phyloP scores from a whole-genome alignment of 2,888 invertebrate species.

The Crioceris asparagi region DNA sequence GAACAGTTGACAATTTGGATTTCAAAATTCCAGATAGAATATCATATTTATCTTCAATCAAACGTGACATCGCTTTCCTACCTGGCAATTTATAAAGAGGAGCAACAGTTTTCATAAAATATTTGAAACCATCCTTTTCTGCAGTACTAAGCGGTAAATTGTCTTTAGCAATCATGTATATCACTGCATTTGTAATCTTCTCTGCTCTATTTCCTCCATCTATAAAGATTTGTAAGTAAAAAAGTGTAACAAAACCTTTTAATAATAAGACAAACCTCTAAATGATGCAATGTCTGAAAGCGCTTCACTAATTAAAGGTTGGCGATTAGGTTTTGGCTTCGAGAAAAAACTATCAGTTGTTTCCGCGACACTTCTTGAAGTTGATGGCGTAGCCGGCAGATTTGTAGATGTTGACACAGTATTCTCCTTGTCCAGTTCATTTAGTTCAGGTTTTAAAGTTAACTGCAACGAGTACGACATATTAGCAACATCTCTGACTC shows the following conservation, averaged over 20 bases:
- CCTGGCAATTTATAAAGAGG: conserved; percentile 11
- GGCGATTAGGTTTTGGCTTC: neutral
- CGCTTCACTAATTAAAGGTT: neutral
- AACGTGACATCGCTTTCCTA: conserved; percentile 9
- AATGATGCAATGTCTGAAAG: neutral
- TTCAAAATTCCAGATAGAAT: conserved; percentile 9
- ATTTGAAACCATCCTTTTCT: conserved; percentile 13
- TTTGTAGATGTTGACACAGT: too few species aligned
- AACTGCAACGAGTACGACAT: too few species aligned
- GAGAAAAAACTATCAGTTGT: neutral
- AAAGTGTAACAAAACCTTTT: neutral
- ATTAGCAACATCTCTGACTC: too few species aligned
- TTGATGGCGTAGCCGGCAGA: neutral
- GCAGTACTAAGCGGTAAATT: conserved; percentile 11
- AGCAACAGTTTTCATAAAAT: conserved; percentile 6
- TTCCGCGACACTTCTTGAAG: too few species aligned
- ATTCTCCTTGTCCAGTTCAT: too few species aligned
- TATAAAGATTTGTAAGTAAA: neutral
- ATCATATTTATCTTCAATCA: conserved; percentile 13
- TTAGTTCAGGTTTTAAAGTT: too few species aligned
- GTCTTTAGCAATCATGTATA: conserved; percentile 16
- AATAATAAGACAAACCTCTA: neutral
- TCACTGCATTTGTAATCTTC: conserved; percentile 14
- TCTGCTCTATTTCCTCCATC: neutral
- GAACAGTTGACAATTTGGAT: conserved; percentile 10